Evolutionary conservation across 2,113 vertebrate genomes (phyloP).

Genomic region (Dicentrarchus labrax): DNA sequence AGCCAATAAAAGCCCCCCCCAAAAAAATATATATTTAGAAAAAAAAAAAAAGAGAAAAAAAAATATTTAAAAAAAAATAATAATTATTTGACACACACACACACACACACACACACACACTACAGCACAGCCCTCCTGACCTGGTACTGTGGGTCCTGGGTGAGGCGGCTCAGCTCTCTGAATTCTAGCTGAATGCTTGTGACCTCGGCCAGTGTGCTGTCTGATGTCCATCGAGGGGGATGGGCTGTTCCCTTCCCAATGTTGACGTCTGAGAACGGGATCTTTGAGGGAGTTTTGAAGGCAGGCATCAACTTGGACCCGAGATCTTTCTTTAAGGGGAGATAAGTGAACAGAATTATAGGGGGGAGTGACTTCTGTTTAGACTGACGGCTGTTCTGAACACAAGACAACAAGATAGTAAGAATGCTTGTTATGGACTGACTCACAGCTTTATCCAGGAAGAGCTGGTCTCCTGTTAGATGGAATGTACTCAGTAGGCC

Average conservation of each 20-base stretch:
- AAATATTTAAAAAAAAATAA: no score
- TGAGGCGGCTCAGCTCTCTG: conserved; percentile 93
- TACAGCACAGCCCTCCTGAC: conserved; percentile 70
- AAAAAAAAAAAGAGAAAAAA: no score
- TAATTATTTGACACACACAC: no score
- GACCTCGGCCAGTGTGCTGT: conserved; percentile 97
- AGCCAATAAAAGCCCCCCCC: no score
- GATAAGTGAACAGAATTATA: background rate
- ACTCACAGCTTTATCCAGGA: conserved; percentile 95
- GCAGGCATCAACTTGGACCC: conserved; percentile 95
- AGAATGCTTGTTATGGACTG: background rate
- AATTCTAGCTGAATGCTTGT: conserved; percentile 98
- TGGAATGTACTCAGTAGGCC: conserved; percentile 95
- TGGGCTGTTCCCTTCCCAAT: conserved; percentile 95
- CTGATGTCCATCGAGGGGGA: conserved; percentile 93
- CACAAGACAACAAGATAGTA: background rate
- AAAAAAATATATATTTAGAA: no score
- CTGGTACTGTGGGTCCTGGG: conserved; percentile 89
- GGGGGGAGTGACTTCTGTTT: no score
- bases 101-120: background rate
- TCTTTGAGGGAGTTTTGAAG: conserved; percentile 94
- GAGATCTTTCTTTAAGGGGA: conserved; percentile 88
- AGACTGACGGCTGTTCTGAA: background rate
- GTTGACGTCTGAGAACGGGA: conserved; percentile 97
- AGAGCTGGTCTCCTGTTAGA: conserved; percentile 90